Percentiles rank a stretch among this genome's conserved stretches.
These are phyloP conservation scores for Simalia tracyae DNA, from an alignment of 2,797 vertebrate species.

Conservation along the genomic window DNA sequence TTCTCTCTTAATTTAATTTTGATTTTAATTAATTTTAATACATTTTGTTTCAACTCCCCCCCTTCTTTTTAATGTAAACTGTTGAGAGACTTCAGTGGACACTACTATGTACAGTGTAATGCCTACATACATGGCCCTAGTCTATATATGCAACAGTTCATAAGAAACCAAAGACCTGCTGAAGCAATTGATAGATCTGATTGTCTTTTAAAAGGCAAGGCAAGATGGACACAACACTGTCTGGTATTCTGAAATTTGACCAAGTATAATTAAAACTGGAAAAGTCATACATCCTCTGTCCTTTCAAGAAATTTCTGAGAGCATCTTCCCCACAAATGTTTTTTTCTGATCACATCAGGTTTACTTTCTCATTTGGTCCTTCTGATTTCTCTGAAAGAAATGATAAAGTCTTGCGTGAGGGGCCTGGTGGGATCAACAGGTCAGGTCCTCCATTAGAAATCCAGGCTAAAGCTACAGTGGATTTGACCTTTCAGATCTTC, in stretches of 20 bases:
- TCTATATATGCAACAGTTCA: not conserved
- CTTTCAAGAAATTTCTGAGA: not conserved
- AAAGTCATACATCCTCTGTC: not conserved
- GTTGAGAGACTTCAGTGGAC: not conserved
- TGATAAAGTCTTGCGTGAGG: not conserved
- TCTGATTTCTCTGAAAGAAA: not conserved
- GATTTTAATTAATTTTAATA: not conserved
- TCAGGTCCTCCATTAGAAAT: not conserved
- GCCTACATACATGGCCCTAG: no score
- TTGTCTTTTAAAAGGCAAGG: not conserved
- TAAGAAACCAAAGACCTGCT: not conserved
- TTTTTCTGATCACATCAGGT: not conserved
- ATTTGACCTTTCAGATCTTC: conserved; percentile 9
- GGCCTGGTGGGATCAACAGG: not conserved
- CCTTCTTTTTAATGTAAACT: no score
- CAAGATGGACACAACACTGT: not conserved
- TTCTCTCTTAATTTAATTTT: not conserved
- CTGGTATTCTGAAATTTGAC: not conserved
- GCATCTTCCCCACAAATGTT: no score
- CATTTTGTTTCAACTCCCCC: not conserved
- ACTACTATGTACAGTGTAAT: not conserved
- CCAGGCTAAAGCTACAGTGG: not conserved
- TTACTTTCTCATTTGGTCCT: not conserved
- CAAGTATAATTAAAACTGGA: not conserved
- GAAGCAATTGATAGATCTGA: not conserved